phyloP scores from a whole-genome alignment of 2,888 invertebrate genomes.

The Asteroscopus sphinx region DNA sequence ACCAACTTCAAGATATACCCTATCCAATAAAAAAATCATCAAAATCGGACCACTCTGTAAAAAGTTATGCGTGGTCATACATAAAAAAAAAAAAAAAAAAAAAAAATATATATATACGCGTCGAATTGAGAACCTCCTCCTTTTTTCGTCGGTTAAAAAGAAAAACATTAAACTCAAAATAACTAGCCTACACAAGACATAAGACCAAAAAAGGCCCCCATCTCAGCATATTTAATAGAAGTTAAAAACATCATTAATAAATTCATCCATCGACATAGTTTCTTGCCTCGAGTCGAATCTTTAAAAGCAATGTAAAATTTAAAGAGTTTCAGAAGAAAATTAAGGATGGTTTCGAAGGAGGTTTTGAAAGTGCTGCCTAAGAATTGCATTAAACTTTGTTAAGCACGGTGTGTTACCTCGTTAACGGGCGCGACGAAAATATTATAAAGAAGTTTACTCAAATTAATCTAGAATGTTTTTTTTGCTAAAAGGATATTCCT shows the following conservation, averaged over 20 bases:
- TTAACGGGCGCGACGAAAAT: conserved; percentile 79
- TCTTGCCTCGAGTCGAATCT: conserved; percentile 70
- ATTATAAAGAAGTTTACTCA: conserved; percentile 77
- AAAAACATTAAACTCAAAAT: too few species aligned
- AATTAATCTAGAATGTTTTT: conserved; percentile 80
- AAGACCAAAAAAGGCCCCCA: too few species aligned
- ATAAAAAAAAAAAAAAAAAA: too few species aligned
- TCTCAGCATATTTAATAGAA: conserved; percentile 27
- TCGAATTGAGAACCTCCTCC: too few species aligned
- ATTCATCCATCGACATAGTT: conserved; percentile 67
- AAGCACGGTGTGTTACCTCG: conserved; percentile 81
- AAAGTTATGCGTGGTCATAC: too few species aligned
- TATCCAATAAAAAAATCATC: too few species aligned
- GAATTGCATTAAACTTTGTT: conserved; percentile 83
- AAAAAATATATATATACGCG: too few species aligned
- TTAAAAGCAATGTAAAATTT: conserved; percentile 82
- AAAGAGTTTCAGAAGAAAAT: conserved; percentile 85
- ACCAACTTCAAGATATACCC: too few species aligned
- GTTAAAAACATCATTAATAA: conserved; percentile 50
- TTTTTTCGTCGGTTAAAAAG: too few species aligned
- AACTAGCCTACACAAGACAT: too few species aligned
- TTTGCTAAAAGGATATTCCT: conserved; percentile 71
- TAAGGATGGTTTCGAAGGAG: conserved; percentile 72
- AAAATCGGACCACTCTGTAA: too few species aligned
- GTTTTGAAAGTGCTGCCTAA: conserved; percentile 72